phyloP scores from a whole-genome alignment of 2,113 vertebrate species.

The Cephalopholis sonnerati region DNA sequence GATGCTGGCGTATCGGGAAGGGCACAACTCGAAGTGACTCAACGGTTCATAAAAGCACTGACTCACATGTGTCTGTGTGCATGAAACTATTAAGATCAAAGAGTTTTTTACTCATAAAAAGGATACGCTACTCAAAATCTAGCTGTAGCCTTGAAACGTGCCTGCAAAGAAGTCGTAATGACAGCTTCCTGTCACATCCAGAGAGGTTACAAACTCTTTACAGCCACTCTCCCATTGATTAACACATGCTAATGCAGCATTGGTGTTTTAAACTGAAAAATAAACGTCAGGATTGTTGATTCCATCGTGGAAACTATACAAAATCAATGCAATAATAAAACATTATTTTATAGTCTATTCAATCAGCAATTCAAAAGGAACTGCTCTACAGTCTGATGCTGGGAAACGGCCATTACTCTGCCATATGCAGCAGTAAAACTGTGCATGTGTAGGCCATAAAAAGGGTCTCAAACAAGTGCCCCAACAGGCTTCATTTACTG shows the following conservation, averaged over 20 bases:
- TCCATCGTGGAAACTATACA: constrained; percentile 6
- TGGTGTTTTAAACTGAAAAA: not conserved
- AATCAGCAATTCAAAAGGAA: constrained; percentile 13
- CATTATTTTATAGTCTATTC: constrained; percentile 11
- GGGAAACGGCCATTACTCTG: constrained; percentile 35
- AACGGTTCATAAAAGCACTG: constrained; percentile 6
- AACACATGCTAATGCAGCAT: not conserved
- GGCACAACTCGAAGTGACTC: constrained; percentile 4
- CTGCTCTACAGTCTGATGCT: not conserved
- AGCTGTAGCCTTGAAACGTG: not conserved
- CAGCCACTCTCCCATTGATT: not conserved
- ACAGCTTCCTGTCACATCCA: not conserved
- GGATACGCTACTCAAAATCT: not conserved
- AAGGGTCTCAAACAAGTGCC: constrained; percentile 30
- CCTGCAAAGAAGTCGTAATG: not conserved
- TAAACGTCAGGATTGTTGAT: not conserved
- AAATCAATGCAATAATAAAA: constrained; percentile 22
- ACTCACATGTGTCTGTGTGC: not conserved
- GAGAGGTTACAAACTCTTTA: not conserved
- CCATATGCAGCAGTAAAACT: constrained; percentile 42
- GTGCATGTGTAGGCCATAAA: constrained; percentile 35
- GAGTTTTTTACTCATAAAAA: not conserved
- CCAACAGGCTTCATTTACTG: constrained; percentile 18
- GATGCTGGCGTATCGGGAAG: not conserved
- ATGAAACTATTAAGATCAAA: not conserved